Evolutionary conservation across 2,888 invertebrate genomes (phyloP).

Genomic region (Amblyteles armatorius): DNA sequence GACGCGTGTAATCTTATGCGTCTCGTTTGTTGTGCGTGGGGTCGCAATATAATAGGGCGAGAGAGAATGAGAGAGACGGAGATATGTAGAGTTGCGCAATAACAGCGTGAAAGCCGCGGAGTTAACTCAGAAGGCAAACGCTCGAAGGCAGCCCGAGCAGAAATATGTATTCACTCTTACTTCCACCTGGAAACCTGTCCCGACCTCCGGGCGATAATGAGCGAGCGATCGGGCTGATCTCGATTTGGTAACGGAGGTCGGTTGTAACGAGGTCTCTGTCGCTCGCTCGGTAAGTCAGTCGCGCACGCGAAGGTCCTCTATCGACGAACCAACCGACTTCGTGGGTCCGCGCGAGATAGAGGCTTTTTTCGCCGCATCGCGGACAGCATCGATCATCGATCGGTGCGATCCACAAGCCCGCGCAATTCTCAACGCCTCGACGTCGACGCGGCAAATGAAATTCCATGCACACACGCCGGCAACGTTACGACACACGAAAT

Average conservation of each 20-base stretch:
- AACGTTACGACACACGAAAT: conserved; percentile 56
- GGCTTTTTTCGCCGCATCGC: background rate
- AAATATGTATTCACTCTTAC: conserved; percentile 79
- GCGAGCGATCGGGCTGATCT: conserved; percentile 74
- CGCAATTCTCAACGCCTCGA: conserved; percentile 17
- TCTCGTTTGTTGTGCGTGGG: conserved; percentile 41
- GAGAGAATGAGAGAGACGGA: background rate
- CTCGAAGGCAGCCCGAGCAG: conserved; percentile 59
- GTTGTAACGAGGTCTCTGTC: conserved; percentile 34
- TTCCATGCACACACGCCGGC: conserved; percentile 43
- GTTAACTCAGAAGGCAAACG: conserved; percentile 32
- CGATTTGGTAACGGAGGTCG: conserved; percentile 64
- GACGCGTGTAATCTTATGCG: conserved; percentile 57
- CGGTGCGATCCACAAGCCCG: background rate
- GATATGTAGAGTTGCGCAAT: conserved; percentile 72
- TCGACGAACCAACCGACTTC: conserved; percentile 41
- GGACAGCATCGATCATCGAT: too few relatives aligned
- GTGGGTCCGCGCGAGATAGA: background rate
- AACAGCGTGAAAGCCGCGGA: conserved; percentile 77
- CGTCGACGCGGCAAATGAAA: conserved; percentile 35
- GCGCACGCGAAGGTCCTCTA: conserved; percentile 39
- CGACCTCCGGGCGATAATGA: conserved; percentile 79
- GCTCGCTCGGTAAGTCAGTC: conserved; percentile 20
- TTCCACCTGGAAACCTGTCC: conserved; percentile 74
- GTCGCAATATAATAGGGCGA: conserved; percentile 2